These are phyloP conservation scores for Rhynchophorus ferrugineus DNA, from an alignment of 1,140 invertebrate genomes.

Conservation along the genomic window DNA sequence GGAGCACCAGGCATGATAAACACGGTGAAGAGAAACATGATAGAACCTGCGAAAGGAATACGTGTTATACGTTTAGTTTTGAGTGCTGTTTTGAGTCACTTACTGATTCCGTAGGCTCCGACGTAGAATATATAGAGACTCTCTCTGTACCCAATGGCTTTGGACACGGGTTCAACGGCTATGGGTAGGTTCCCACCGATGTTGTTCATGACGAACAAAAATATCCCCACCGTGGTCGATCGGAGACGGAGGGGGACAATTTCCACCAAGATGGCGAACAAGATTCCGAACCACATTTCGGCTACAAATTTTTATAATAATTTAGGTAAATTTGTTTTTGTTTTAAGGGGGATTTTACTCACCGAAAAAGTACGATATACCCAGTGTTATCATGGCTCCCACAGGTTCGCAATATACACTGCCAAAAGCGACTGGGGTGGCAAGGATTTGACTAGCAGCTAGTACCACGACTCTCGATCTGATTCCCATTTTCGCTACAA, in stretches of 20 bases:
- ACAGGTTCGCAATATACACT: conserved; percentile 77
- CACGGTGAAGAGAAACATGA: conserved; percentile 63
- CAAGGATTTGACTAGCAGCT: conserved; percentile 74
- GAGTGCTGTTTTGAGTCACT: conserved; percentile 38
- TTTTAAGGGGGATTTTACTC: conserved; percentile 32
- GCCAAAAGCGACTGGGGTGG: conserved; percentile 82
- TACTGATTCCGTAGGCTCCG: conserved; percentile 76
- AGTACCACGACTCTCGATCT: conserved; percentile 76
- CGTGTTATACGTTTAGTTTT: neutral
- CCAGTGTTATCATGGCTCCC: conserved; percentile 78
- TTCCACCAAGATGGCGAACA: conserved; percentile 82
- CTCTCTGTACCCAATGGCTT: conserved; percentile 70
- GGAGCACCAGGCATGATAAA: conserved; percentile 59
- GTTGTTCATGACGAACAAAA: conserved; percentile 87
- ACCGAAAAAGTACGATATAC: conserved; percentile 80
- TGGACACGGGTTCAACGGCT: conserved; percentile 74
- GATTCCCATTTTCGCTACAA: conserved; percentile 81
- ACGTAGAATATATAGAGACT: conserved; percentile 81
- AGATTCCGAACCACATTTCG: conserved; percentile 90
- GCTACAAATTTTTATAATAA: conserved; percentile 47
- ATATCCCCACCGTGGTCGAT: conserved; percentile 77
- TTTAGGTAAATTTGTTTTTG: neutral
- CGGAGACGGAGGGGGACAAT: conserved; percentile 72
- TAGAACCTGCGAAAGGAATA: conserved; percentile 53
- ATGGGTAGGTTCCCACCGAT: conserved; percentile 87